Conservation (phyloP, 2,797 vertebrate species). For the Catharus ustulatus region DNA sequence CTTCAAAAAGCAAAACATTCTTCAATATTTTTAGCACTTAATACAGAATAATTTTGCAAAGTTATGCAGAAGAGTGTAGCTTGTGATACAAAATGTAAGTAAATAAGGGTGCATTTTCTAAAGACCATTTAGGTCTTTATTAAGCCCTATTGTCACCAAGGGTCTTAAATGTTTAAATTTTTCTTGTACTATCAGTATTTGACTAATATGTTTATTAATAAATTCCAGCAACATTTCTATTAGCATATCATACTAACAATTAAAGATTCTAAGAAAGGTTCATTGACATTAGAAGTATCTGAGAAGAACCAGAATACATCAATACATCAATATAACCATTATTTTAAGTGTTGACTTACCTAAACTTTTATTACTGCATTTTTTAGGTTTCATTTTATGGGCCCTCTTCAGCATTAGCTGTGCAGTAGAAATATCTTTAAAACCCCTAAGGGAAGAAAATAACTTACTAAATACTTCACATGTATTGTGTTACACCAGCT, state of each 20-base stretch:
- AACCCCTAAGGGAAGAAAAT: conserved; percentile 83
- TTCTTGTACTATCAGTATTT: background rate
- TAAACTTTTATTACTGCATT: conserved; percentile 72
- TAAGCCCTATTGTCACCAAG: background rate
- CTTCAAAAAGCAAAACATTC: background rate
- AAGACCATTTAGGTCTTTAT: background rate
- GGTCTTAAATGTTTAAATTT: background rate
- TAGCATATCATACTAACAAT: background rate
- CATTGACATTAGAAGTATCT: background rate
- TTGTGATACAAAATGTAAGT: background rate
- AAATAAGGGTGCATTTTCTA: background rate
- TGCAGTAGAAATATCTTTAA: conserved; percentile 85
- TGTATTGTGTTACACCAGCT: conserved; percentile 2
- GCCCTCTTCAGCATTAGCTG: conserved; percentile 91
- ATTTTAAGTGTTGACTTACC: conserved; percentile 76
- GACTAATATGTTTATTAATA: background rate
- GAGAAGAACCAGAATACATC: background rate
- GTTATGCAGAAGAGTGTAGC: background rate
- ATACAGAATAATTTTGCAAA: background rate
- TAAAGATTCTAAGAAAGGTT: background rate
- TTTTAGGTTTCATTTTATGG: conserved; percentile 87
- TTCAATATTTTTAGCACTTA: background rate
- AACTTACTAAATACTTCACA: conserved; percentile 13
- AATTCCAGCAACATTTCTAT: background rate
- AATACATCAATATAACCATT: background rate